Percentiles rank a stretch among this genome's conserved stretches.
These are phyloP conservation scores for Merops nubicus DNA, from an alignment of 2,113 vertebrate species.

Conservation along the genomic window DNA sequence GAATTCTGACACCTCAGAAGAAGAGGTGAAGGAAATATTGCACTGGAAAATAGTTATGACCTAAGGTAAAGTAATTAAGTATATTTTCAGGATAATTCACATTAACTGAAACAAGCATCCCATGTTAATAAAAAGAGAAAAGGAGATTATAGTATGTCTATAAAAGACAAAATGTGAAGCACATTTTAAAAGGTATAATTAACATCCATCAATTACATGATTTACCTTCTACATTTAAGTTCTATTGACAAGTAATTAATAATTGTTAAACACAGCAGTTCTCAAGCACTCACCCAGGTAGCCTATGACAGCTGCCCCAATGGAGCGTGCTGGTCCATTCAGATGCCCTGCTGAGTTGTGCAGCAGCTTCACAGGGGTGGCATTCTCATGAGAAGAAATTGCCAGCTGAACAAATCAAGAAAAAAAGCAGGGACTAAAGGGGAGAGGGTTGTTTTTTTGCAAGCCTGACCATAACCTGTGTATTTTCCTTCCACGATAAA, in stretches of 20 bases:
- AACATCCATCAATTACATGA: background rate
- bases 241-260: background rate
- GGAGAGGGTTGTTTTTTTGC: background rate
- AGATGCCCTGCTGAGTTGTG: constrained; percentile 95
- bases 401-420: constrained; percentile 80
- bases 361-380: constrained; percentile 93
- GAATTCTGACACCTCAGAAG: background rate
- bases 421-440: background rate
- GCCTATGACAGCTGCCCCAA: constrained; percentile 94
- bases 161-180: background rate
- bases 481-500: background rate
- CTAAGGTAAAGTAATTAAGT: background rate
- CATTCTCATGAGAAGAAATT: constrained; percentile 96
- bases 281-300: constrained; percentile 87
- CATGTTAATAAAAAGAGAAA: background rate
- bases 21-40: background rate
- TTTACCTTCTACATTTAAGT: background rate
- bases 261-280: background rate
- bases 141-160: background rate
- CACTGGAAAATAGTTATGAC: background rate
- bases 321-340: constrained; percentile 90
- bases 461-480: background rate
- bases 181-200: background rate
- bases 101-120: background rate
- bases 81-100: background rate